These are phyloP conservation scores for Tylochromis polylepis DNA, from an alignment of 2,113 vertebrate species.

Conservation along the genomic window DNA sequence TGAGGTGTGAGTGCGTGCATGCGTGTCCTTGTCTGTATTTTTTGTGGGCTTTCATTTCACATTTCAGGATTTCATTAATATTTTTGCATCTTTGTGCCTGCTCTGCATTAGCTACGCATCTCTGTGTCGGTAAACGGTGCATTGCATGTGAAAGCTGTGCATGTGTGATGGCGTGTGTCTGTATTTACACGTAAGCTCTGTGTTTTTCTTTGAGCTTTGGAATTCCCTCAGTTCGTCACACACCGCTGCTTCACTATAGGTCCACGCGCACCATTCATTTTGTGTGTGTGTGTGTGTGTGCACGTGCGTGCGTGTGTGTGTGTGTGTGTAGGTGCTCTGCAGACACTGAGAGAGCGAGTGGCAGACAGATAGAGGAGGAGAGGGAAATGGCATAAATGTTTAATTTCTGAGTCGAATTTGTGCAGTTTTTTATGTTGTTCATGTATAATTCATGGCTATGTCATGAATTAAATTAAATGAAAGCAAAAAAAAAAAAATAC, in stretches of 20 bases:
- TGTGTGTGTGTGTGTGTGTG: background rate
- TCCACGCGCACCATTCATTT: background rate
- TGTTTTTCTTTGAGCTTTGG: constrained; percentile 42
- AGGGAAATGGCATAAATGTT: constrained; percentile 8
- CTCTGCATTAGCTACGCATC: background rate
- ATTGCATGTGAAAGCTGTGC: background rate
- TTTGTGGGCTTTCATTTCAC: background rate
- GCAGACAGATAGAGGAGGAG: background rate
- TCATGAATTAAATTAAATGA: background rate
- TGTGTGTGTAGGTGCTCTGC: background rate
- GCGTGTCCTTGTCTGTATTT: background rate
- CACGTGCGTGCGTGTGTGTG: background rate
- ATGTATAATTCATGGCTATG: background rate
- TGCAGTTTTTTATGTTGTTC: background rate
- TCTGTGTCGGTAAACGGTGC: background rate
- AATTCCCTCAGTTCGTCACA: background rate
- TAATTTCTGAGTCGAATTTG: constrained; percentile 8
- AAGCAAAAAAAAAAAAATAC: background rate
- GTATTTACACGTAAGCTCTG: background rate
- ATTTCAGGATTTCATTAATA: background rate
- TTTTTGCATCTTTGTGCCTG: background rate
- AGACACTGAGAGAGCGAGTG: background rate
- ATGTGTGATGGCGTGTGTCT: background rate
- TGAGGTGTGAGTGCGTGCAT: background rate
- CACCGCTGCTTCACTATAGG: background rate